Evolutionary conservation across 2,113 vertebrate genomes (phyloP), one percentile per base, ranked within the genome.

Genomic region (Oncorhynchus mykiss): DNA sequence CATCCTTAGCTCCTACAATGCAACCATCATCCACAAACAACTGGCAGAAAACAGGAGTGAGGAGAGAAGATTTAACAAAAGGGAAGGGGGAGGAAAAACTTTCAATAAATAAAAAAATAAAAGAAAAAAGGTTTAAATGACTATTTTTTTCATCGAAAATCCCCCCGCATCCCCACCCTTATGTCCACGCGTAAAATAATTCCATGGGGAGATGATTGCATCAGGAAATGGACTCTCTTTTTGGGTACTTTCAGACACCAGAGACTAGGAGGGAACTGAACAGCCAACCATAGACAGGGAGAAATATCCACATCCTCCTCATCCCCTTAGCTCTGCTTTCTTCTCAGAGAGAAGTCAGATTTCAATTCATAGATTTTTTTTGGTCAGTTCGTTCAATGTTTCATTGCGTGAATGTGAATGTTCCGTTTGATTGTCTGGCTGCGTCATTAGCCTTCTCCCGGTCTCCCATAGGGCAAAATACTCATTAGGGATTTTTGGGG

Each of bases 91-190:
- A 60, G 71, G 78, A 71, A 54, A 60, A 75, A 84, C 48, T 81
- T 89, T 92, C 70, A 94, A 94, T 93, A 94, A 94, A 92, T 91
- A 91, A 89, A 88, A 92, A 4, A 89, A 80, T 81, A 91, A 81
- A 70, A 27, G 2, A 68, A 72, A 54, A 65, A 85, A 6, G 67
- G 79, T 82, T 85, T 77, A 82, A 85, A 87, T 79, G 76, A 73
- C 88, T 76, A 34, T 34, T 54, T 62, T 62, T 60, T 81, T 86
- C 75, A 67, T 73, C 68, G 82, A 67, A 67, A 67, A 80, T 74
- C 71, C 67, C 67, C 22, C 81, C 85, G 60, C 71, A 76, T 51
- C 31, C 45, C 75, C 34, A 77, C 34, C 76, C 75, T 65, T 79
- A 81, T 76, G 78, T 80, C 78, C 84, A 82, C 67, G 79, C 67